phyloP scores from a whole-genome alignment of 2,797 vertebrate species.

The Thunnus albacares region DNA sequence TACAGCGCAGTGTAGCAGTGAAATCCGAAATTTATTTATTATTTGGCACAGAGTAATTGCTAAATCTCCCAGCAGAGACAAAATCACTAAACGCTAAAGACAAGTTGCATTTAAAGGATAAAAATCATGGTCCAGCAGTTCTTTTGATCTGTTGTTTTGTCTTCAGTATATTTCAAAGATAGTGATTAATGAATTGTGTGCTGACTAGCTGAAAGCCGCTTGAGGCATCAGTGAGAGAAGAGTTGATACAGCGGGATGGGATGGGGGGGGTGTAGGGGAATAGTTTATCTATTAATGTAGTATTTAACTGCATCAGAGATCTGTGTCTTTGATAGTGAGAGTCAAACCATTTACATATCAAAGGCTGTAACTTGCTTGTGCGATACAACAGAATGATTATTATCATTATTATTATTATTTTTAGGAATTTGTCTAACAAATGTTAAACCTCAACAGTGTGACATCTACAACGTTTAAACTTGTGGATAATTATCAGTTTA shows the following conservation, averaged over 20 bases:
- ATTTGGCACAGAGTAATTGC: slow-evolving; percentile 1
- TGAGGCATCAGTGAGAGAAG: slow-evolving; percentile 25
- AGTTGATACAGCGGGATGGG: not conserved
- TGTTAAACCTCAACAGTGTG: not conserved
- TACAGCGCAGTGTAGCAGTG: not conserved
- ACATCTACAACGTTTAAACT: not conserved
- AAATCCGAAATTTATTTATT: not conserved
- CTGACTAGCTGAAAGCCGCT: slow-evolving; percentile 23
- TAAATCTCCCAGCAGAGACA: slow-evolving; percentile 2
- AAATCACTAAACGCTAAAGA: not conserved
- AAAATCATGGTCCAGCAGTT: slow-evolving; percentile 1
- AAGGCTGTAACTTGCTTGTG: not conserved
- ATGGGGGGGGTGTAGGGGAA: not conserved
- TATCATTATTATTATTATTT: no score
- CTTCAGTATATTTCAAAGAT: slow-evolving; percentile 14
- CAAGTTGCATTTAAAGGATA: slow-evolving; percentile 20
- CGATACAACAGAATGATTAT: no score
- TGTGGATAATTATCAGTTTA: no score
- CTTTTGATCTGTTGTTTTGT: slow-evolving; percentile 46
- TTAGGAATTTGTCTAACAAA: not conserved
- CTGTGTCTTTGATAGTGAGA: slow-evolving; percentile 23
- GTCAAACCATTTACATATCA: slow-evolving; percentile 21
- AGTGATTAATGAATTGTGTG: slow-evolving; percentile 46
- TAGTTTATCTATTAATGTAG: slow-evolving; percentile 23
- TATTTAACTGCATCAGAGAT: slow-evolving; percentile 42